Base-by-base conservation (phyloP, 2,113 vertebrate genomes). In the Eulemur macaco region DNA sequence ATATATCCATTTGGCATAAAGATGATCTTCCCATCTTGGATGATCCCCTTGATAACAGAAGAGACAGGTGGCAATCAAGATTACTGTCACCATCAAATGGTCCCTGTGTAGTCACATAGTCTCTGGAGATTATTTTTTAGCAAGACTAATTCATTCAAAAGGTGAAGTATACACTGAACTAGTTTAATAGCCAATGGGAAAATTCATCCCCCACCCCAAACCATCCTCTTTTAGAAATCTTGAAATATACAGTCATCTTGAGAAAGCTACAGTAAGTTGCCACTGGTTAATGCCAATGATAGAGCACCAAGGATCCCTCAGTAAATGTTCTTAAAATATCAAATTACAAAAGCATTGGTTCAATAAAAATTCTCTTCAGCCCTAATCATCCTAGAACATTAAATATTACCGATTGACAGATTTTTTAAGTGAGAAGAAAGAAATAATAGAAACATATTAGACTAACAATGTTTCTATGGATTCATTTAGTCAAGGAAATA, bases 1-100 rank as follows among this genome's bases (percentile, higher is more conserved):
- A 99, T 99, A 98, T 99, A 99, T 97, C 99, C 99, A 60, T 99
- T 99, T 13, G 99, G 99, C 97, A 99, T 98, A 86, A 99, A 99
- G 98, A 99, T 98, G 94, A 99, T 91, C 98, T 99, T 99, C 97
- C 99, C 99, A 82, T 99, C 99, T 98, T 99, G 99, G 98, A 99
- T 99, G 74, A 99, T 96, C 86, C 99, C 99, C 99, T 99, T 98
- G 91, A 94, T 66, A 97, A 98, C 45, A 98, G 89, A 98, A 98
- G 63, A 99, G 77, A 99, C 92, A 97, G 95, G 66, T 86, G 91
- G 93, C 93, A 95, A 98, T 97, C 42, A 96, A 39, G 54, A 71
- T 86, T 17, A 77, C 25, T 71, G 42, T 7, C 18, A 23, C 58
- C 34, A 76, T 89, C 89, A 56, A 69, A 42, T 21, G 39, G 39